Evolutionary conservation across 2,113 vertebrate species (phyloP), one percentile per base, ranked within the genome.

Genomic region (Lontra canadensis): DNA sequence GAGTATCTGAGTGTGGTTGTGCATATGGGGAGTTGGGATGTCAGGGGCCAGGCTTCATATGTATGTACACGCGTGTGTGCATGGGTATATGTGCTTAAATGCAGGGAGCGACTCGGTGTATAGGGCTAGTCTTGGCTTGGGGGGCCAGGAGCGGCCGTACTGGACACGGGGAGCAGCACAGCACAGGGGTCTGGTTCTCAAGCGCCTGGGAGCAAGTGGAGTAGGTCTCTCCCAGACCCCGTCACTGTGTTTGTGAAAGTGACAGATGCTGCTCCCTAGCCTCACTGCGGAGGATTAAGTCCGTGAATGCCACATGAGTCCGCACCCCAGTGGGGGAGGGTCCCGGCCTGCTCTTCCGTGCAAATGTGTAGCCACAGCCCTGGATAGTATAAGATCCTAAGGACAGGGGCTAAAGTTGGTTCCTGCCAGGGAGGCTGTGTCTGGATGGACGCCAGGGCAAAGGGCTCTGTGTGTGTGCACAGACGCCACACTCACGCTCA

Each of bases 261-360:
- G 98, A 97, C 98, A 98, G 98, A 98, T 98, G 98, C 96, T 83
- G 96, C 92, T 96, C 83, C 65, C 92, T 42, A 95, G 97, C 97
- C 98, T 98, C 97, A 87, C 97, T 87, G 97, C 87, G 0, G 97
- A 49, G 96, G 98, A 98, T 98, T 98, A 98, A 97, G 96, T 80
- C 97, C 79, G 73, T 82, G 98, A 97, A 94, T 69, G 84, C 97
- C 97, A 98, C 98, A 95, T 90, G 98, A 96, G 97, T 96, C 94
- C 1, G 47, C 87, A 94, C 97, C 96, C 96, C 1, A 2, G 87
- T 88, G 97, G 97, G 98, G 98, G 97, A 97, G 97, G 98, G 97
- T 94, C 97, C 97, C 92, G 0, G 92, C 42, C 76, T 71, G 67
- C 20, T 18, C 94, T 21, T 9, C 87, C 14, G 36, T 92, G 88